phyloP scores from a whole-genome alignment of 2,797 vertebrate genomes.

The Babyrousa celebensis region DNA sequence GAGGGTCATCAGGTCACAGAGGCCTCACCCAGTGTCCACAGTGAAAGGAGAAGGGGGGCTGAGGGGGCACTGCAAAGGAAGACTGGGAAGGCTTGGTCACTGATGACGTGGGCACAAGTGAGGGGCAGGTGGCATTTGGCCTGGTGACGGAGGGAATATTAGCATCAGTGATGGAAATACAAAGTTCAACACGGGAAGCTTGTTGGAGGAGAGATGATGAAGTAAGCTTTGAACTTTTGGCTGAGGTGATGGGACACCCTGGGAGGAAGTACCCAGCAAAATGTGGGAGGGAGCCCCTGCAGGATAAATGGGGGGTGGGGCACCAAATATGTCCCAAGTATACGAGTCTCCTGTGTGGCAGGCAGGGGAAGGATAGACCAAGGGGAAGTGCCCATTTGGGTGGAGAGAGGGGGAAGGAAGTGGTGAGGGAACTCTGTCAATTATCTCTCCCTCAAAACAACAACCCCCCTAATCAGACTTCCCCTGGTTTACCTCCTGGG shows the following conservation, averaged over 20 bases:
- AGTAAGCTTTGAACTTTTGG: not conserved
- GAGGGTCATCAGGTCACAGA: not conserved
- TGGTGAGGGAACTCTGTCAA: not conserved
- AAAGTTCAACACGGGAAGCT: not conserved
- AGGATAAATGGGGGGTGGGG: no score
- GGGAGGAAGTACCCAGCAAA: no score
- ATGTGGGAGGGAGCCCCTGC: rapidly evolving
- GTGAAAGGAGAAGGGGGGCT: no score
- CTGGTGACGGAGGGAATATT: not conserved
- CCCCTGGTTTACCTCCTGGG: no score
- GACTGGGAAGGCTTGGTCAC: not conserved
- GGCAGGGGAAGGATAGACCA: no score
- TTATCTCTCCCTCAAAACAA: not conserved
- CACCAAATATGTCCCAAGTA: not conserved
- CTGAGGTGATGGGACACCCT: not conserved
- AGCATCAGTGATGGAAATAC: not conserved
- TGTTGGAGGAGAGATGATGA: no score
- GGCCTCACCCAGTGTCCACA: not conserved
- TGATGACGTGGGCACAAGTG: rapidly evolving
- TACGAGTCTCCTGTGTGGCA: not conserved
- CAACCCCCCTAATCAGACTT: not conserved
- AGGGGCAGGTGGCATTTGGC: not conserved
- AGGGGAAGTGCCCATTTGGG: not conserved
- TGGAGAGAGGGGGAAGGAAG: not conserved
- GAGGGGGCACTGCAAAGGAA: not conserved